These are phyloP conservation scores for Bubalus kerabau DNA, from an alignment of 2,113 vertebrate species.

Conservation along the genomic window DNA sequence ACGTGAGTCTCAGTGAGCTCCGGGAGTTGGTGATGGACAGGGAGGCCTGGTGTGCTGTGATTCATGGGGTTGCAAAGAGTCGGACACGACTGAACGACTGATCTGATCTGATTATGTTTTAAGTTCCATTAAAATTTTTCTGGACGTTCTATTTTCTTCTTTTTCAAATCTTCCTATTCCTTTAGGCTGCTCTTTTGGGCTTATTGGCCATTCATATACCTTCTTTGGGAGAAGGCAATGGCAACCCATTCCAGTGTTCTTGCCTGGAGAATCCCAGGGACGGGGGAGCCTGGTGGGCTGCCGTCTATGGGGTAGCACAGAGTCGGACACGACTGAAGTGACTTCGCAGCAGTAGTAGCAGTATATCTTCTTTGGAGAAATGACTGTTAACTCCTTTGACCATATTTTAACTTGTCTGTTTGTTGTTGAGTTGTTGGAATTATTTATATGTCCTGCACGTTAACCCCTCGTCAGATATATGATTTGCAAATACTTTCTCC, in stretches of 20 bases:
- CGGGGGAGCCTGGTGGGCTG: no score
- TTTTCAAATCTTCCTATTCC: neutral
- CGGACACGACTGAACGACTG: no score
- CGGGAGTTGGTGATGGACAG: no score
- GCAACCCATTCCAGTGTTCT: no score
- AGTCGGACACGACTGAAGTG: no score
- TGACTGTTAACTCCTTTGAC: neutral
- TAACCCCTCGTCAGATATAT: neutral
- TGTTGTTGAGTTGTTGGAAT: neutral
- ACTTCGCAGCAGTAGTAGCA: no score
- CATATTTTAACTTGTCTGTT: neutral
- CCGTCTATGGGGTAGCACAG: no score
- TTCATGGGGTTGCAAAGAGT: no score
- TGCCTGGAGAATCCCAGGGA: no score
- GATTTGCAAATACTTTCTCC: neutral
- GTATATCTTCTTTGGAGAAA: neutral
- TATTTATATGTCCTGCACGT: neutral
- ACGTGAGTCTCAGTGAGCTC: no score
- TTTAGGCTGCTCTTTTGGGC: neutral
- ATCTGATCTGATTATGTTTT: neutral
- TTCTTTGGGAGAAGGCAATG: no score
- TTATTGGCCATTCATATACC: neutral
- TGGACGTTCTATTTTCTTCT: neutral
- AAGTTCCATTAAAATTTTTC: neutral
- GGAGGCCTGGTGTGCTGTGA: no score